A percentile compares a stretch with the other conserved stretches of the same genome.
These are phyloP conservation scores for Pelecanoides urinatrix DNA, from an alignment of 2,113 vertebrate species.

Conservation along the genomic window DNA sequence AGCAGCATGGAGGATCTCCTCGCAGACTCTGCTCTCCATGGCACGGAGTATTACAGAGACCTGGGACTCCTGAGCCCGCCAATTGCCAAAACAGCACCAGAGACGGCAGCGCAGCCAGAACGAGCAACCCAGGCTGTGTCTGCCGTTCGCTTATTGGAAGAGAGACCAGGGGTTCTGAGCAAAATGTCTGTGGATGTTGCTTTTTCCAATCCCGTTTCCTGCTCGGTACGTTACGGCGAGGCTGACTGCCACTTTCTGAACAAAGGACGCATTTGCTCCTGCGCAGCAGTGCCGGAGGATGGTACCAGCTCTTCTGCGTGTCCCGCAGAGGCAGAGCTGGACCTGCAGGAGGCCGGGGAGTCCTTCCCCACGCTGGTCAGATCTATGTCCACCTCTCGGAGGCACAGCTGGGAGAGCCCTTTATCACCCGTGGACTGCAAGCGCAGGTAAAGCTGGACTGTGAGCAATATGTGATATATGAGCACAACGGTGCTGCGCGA, in stretches of 20 bases:
- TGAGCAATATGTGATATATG: fast-evolving
- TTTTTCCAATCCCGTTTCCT: background rate
- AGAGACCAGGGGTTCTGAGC: background rate
- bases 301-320: background rate
- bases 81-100: background rate
- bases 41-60: conserved; percentile 84
- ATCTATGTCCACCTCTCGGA: conserved; percentile 79
- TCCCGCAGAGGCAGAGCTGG: background rate
- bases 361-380: conserved; percentile 76
- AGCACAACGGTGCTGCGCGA: fast-evolving
- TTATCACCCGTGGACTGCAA: conserved; percentile 77
- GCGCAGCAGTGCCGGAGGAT: background rate
- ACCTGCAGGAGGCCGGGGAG: conserved; percentile 38
- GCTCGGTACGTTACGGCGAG: background rate
- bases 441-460: conserved; percentile 71
- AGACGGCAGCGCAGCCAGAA: background rate
- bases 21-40: conserved; percentile 74
- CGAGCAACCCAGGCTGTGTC: background rate
- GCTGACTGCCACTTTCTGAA: background rate
- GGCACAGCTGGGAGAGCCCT: conserved; percentile 87
- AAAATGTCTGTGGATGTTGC: background rate
- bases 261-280: background rate
- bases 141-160: background rate
- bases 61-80: conserved; percentile 58
- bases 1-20: conserved; percentile 83